Conservation (phyloP, 2,113 vertebrate species). For the Phylloscopus whistleri region DNA sequence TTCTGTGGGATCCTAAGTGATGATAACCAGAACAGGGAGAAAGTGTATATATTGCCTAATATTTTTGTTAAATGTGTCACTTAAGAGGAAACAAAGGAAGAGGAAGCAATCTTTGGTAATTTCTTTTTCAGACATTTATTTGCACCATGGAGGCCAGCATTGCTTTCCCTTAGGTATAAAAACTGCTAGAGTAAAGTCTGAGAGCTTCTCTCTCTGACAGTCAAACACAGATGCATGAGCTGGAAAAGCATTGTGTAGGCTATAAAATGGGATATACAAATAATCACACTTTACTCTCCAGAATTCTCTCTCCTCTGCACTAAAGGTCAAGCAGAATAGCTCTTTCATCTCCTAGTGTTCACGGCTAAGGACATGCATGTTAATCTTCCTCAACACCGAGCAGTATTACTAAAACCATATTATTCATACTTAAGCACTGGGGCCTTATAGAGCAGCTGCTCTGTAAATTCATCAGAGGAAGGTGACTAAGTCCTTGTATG, state of each 20-base stretch:
- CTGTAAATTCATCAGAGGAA: constrained; percentile 62
- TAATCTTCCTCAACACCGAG: constrained; percentile 47
- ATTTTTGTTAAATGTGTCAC: background rate
- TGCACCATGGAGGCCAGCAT: background rate
- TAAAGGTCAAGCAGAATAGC: constrained; percentile 52
- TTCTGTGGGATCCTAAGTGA: background rate
- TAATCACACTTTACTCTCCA: constrained; percentile 41
- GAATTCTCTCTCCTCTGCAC: constrained; percentile 11
- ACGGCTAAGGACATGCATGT: background rate
- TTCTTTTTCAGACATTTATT: background rate
- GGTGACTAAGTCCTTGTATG: constrained; percentile 39
- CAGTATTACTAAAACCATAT: constrained; percentile 44
- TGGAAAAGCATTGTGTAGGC: background rate
- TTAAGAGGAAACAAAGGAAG: background rate
- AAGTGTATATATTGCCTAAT: background rate
- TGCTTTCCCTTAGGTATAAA: background rate
- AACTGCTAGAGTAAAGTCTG: background rate
- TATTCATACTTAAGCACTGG: constrained; percentile 48
- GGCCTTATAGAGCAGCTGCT: constrained; percentile 38
- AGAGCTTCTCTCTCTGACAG: background rate
- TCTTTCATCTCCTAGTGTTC: constrained; percentile 33
- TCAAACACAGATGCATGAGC: background rate
- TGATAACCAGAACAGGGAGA: background rate
- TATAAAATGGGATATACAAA: background rate
- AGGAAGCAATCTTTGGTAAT: background rate